Evolutionary conservation across 2,113 vertebrate species (phyloP), one percentile per base, ranked within the genome.

Genomic region (Propithecus coquereli): DNA sequence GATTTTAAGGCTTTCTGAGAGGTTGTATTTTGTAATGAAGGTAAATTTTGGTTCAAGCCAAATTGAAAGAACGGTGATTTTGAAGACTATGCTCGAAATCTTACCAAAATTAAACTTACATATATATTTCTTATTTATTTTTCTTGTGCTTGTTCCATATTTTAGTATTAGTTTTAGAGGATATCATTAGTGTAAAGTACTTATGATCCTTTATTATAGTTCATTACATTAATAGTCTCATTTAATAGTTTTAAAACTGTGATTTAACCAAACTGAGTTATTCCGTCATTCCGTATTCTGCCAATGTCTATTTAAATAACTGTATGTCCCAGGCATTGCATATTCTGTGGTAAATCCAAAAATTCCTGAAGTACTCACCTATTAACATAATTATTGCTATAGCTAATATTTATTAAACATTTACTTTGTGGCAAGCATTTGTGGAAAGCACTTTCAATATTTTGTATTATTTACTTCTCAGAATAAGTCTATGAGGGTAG

Each of bases 401-500:
- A 54, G 66, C 59, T 82, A 74, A 47, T 76, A 50, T 50, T 88
- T 87, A 82, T 87, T 92, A 94, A 87, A 37, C 81, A 90, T n/a
- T 71, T 95, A 27, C 7, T 18, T 43, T 23, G 3, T 37, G 9
- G 27, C 20, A 76, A 63, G 2, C 57, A 88, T 87, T 92, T 90
- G 32, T 40, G 30, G 59, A 71, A 96, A 89, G 22, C 43, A 76
- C 11, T 68, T 95, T 88, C 54, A 94, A 77, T 57, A 88, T 4
- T 47, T 61, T 50, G 40, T 76, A 43, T 86, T 73, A 25, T 88
- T 66, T 74, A 61, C 37, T 77, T 25, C 47, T 94, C 66, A 74
- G 30, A 65, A 89, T 83, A 95, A 86, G 57, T 20, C 61, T 50
- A 2, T 71, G 20, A 87, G 16, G 23, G 3, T 84, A 85, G 37